Evolutionary conservation across 2,888 invertebrate genomes (phyloP), one percentile per base, ranked within the genome.

Genomic region (Entomobrya multifasciata): DNA sequence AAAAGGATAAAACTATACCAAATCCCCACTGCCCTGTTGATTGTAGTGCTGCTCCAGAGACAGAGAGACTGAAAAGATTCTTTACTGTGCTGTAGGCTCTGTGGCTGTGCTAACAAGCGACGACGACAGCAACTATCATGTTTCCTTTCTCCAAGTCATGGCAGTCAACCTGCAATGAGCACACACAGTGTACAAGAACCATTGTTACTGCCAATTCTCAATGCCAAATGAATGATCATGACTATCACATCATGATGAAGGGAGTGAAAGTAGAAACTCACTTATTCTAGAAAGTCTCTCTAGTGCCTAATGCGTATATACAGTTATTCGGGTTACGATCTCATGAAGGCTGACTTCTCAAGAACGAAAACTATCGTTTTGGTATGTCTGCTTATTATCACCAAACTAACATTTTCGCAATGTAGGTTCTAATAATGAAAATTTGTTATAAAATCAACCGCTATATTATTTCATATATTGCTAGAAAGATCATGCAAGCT

Each of bases 151-250:
- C 8, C 36, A 65, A 65, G 36, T 27, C 62, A 10, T 65, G 36
- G 62, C 62, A 65, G 36, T 30, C 62, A 65, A 27, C 36, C 27
- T 36, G 27, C 62, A 60, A 13, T 25, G 60, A 60, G 25, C 55
- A 27, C 27, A 47, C 47, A 52, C 52, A 52, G 17, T 52, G 17
- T 52, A 17, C 52, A 52, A 52, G 15, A 72, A 47, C 72, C 47
- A 72, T 52, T 49, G 70, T 70, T 52, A 49, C 27, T 49, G 72
- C 27, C 49, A 72, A 72, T 72, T 72, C 49, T 25, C 52, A 27
- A 27, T 72, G 52, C 49, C 49, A 27, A 72, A 49, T 30, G 49
- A 27, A 72, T 49, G 22, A 72, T 49, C 30, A 72, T 49, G 22
- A 72, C 27, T 17, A 72, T 49, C 49, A 72, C 72, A 52, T 52